Evolutionary conservation across 2,797 vertebrate species (phyloP).

Genomic region (Rhinoraja longicauda): DNA sequence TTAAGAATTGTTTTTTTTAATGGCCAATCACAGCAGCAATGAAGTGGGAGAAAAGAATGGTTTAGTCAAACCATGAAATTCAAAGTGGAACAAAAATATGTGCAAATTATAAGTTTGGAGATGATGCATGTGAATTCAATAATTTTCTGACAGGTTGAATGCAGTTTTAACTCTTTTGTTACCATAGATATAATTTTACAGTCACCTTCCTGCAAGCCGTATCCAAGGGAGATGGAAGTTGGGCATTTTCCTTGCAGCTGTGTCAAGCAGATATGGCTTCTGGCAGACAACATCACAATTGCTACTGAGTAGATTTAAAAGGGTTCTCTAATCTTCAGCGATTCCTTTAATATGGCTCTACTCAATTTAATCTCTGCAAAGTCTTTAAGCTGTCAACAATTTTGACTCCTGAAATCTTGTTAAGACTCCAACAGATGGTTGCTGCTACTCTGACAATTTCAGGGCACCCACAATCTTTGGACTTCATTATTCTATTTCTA

Average conservation of each 20-base stretch:
- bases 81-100: background rate
- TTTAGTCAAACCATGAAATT: background rate
- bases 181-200: background rate
- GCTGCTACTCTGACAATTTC: background rate
- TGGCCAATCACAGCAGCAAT: background rate
- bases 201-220: background rate
- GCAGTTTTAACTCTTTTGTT: background rate
- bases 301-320: background rate
- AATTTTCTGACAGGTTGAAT: background rate
- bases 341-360: conserved; percentile 10
- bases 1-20: background rate
- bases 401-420: conserved; percentile 14
- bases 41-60: background rate
- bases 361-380: conserved; percentile 3
- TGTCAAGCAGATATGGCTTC: background rate
- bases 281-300: background rate
- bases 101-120: background rate
- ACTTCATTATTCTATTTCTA: background rate
- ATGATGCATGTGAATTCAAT: background rate
- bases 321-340: background rate
- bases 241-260: background rate
- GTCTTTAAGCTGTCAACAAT: background rate
- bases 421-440: background rate
- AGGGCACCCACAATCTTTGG: background rate
- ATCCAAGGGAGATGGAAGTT: background rate